Evolutionary conservation across 2,888 invertebrate species (phyloP), one percentile per base, ranked within the genome.

Genomic region (Argyresthia goedartella): DNA sequence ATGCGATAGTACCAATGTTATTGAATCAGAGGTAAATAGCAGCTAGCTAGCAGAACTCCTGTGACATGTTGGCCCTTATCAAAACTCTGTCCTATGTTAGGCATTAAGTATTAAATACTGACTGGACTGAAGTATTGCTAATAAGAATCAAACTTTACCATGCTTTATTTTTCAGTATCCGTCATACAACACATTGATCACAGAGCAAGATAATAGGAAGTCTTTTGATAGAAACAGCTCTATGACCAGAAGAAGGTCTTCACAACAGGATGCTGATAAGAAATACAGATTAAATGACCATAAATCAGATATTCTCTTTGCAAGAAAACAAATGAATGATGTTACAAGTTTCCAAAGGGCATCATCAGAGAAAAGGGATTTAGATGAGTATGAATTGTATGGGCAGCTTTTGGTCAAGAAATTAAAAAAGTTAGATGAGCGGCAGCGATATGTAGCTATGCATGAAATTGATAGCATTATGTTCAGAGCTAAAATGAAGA

Each of bases 381-480:
- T 66, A 53, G 85, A 87, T 39, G 85, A 87, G 56, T 85, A 76
- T 33, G 84, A 84, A 15, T 57, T 85, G 1, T 87, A 78, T 35
- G 79, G 76, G 1, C 77, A 77, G 59, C 63, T 87, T 8, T 59
- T 87, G 50, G 84, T 80, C 1, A 85, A 77, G 54, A 87, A 85
- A 59, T 59, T 87, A 47, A 71, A 75, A 55, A 82, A 77, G 58
- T 56, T 86, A 44, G 76, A 82, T 46, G 85, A 84, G 59, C 69
- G 71, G 35, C 77, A 84, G 55, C 69, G 86, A 3, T 84, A 86
- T 56, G 57, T 77, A 14, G 77, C 79, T 4, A 84, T 85, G 84
- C 81, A 85, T 51, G 82, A 86, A 54, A 82, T 86, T 9, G 84
- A 86, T 55, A 81, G 79, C 54, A 73, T 84, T 42, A 75, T 84